Evolutionary conservation across 1,140 invertebrate species (phyloP), one percentile per base, ranked within the genome.

Genomic region (Psilanteris sp.): DNA sequence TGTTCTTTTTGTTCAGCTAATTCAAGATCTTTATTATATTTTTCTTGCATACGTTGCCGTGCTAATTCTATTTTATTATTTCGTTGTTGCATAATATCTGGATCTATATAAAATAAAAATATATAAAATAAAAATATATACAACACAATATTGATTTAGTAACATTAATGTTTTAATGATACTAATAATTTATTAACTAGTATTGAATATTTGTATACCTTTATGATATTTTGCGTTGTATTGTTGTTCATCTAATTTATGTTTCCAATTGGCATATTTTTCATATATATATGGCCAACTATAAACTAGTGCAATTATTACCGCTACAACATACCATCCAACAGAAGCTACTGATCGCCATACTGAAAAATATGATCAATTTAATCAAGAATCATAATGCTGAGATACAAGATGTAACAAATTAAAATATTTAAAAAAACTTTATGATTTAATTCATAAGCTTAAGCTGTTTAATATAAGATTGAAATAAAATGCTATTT

Each of bases 191-290:
- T n/a, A n/a, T n/a, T n/a, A n/a, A n/a, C n/a, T n/a, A n/a, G n/a
- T n/a, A n/a, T n/a, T n/a, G n/a, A n/a, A n/a, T n/a, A n/a, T n/a
- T n/a, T n/a, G n/a, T n/a, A 10, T 27, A 61, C 89, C 83, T 80
- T 89, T 89, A 22, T 88, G 84, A 74, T 89, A 88, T 74, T 88
- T 87, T 15, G 80, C 87, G 10, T 76, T 64, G 77, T 88, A 87
- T 37, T 88, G 79, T 6, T 54, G 24, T 14, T 89, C 84, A 6
- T 82, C 84, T 36, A 61, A 86, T 18, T 77, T 79, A 6, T 43
- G 15, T 61, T 62, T 86, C 85, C 85, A 88, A 4, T 1, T 77
- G 4, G 18, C 64, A 55, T 83, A 88, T 43, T 78, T 83, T 50
- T 82, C 68, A 36, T 59, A 11, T 5, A 88, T 59, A 41, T 82